Evolutionary conservation across 2,888 invertebrate species (phyloP), one percentile per base, ranked within the genome.

Genomic region (Acrobasis repandana): DNA sequence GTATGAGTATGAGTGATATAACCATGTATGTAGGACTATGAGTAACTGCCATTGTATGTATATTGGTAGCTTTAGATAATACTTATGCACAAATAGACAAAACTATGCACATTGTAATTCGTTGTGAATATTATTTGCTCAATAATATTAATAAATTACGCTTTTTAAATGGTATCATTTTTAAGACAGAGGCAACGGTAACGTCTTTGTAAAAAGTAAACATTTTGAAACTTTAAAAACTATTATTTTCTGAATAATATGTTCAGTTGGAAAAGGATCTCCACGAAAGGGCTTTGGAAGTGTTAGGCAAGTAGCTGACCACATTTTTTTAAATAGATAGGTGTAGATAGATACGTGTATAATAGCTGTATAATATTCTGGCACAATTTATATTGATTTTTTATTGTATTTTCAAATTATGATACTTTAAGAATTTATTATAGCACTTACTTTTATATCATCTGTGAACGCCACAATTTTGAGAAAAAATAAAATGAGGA

Each of bases 61-160:
- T 75, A 80, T 77, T 74, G 69, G 78, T 80, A 73, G 67, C 58
- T 67, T 79, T 79, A 71, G 65, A 66, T 61, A 62, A 61, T 64
- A 70, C 71, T 74, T 68, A 76, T 38, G 54, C 54, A 54, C 54
- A 54, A 16, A 38, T n/a, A 54, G 54, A 38, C 54, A 43, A 54
- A 52, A 73, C 72, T 74, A 65, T 71, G 77, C 80, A 81, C 79
- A 67, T 68, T 67, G 67, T 66, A 70, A 60, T 66, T 63, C 61
- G 51, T 64, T 68, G 68, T 68, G 64, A 71, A 70, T 73, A 79
- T 79, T 67, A 78, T 80, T 85, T 86, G 86, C 86, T 86, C 86
- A 86, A 86, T 74, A 73, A 70, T 76, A 78, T 65, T 67, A 62
- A 60, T 62, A 61, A 46, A 60, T 20, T 58, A 36, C 54, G 54